Base-by-base conservation (phyloP, 23 tunicate genomes). In the Pegea sp. region DNA sequence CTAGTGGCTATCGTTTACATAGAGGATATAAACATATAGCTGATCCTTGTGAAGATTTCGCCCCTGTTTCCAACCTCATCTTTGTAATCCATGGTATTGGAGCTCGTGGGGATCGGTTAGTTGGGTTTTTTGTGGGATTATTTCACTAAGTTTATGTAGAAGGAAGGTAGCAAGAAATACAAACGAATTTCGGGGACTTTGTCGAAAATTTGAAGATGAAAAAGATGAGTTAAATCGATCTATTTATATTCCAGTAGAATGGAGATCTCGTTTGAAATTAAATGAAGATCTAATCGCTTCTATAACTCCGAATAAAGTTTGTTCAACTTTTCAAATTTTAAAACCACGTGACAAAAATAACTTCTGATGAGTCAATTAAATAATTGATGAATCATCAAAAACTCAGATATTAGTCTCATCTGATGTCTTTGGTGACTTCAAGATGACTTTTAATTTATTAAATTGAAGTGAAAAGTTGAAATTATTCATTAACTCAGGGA, bases 61-160 rank as follows among this genome's bases (percentile, higher is more conserved):
- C 70, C 25, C 76, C 81, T 1, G 72, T 84, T 29, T 63, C 52
- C 26, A 74, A 84, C 30, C 68, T 84, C 38, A 69, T 84, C 22
- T 68, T 84, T 58, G 84, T 84, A 18, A 70, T 84, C 16, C 95
- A 84, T 58, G 95, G 95, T 22, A 74, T 84, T 49, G 95, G 95
- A 24, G 69, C 95, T 13, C 73, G 69, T 33, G 46, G 72, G 0
- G 95, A 84, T 67, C 63, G 81, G 84, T 70, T 11, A 44, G 5
- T 42, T 34, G 11, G 11, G 46, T 38, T 16, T 28, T 56, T 24
- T 56, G 69, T 33, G 46, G 72, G 0, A 84, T 73, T 67, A 68
- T 74, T 71, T 70, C 7, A 44, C 8, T 42, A 21, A 8, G 11
- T 11, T 38, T 16, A 8, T 56, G 13, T 56, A 74, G 84, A 53